phyloP scores from a whole-genome alignment of 1,140 invertebrate species.

The Pseudomyrmex sp. region DNA sequence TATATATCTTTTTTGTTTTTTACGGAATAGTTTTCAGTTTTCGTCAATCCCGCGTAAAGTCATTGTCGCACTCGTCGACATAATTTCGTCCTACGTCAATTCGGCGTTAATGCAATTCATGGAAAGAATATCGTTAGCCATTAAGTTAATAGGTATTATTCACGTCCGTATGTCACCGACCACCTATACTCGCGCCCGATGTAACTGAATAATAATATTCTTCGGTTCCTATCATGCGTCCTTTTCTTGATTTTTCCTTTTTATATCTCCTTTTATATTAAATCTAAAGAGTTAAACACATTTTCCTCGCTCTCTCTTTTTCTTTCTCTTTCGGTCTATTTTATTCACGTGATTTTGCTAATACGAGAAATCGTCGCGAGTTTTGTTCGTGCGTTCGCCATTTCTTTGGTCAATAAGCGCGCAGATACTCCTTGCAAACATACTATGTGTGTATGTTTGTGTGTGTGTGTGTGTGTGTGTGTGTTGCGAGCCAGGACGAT shows the following conservation, averaged over 20 bases:
- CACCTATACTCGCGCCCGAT: slow-evolving; percentile 77
- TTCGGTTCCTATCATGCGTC: background rate
- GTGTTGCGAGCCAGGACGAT: slow-evolving; percentile 57
- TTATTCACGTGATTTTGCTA: background rate
- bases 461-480: background rate
- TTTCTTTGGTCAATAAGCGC: background rate
- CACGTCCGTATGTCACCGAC: slow-evolving; percentile 80
- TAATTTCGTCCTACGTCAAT: slow-evolving; percentile 75
- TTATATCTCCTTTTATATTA: background rate
- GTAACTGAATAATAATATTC: slow-evolving; percentile 49
- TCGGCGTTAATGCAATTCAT: slow-evolving; percentile 77
- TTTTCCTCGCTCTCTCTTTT: background rate
- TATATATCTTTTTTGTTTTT: too few species aligned
- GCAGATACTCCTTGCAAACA: slow-evolving; percentile 16
- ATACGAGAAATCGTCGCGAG: slow-evolving; percentile 17
- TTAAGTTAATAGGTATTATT: slow-evolving; percentile 82
- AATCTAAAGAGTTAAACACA: background rate
- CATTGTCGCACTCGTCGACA: slow-evolving; percentile 28
- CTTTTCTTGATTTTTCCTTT: background rate
- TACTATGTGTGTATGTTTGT: too few species aligned
- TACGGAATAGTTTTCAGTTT: background rate
- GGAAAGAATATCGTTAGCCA: slow-evolving; percentile 76
- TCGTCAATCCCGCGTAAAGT: background rate
- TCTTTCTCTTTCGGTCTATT: background rate
- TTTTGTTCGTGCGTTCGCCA: slow-evolving; percentile 27